Evolutionary conservation across 2,888 invertebrate genomes (phyloP), one percentile per base, ranked within the genome.

Genomic region (Heliconius erato): DNA sequence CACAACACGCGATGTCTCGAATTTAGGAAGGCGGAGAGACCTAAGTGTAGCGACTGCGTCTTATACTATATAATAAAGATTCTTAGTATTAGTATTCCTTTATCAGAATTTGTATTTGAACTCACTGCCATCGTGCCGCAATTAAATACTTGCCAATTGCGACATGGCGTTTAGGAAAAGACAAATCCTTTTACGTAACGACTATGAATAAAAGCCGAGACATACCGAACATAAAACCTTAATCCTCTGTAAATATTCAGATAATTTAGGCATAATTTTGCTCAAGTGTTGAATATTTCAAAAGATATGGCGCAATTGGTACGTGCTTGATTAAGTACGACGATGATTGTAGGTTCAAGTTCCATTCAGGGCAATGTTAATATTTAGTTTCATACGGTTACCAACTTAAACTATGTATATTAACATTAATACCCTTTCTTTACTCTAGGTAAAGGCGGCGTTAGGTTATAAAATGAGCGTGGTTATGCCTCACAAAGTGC

Each of bases 181-280:
- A 69, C 69, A 69, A 71, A 16, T 14, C 26, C 71, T 44, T 71
- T 44, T 71, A 71, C 40, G n/a, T 71, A 71, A 71, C n/a, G 44
- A 71, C n/a, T n/a, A 71, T 71, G 71, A 44, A 71, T 71, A 71
- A 71, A 71, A 71, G 40, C 44, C 71, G 71, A 71, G 44, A 2
- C 44, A 6, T 14, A 12, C 5, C 44, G 44, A n/a, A 14, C 71
- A 71, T 44, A 44, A 69, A 71, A 14, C 40, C 71, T 44, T 71
- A 71, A 71, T 71, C 71, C 44, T n/a, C 71, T 40, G 71, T 71
- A n/a, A 71, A 44, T 44, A 40, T 40, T 71, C n/a, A 71, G 40
- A 71, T 71, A 44, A 71, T 40, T 40, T n/a, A 23, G 12, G n/a
- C n/a, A 44, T 40, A 40, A 44, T 72, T 72, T 72, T 44, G 44